A percentile compares a stretch with the other conserved stretches of the same genome.
Conservation (phyloP, 2,888 invertebrate species). For the Gastrophysa polygoni region DNA sequence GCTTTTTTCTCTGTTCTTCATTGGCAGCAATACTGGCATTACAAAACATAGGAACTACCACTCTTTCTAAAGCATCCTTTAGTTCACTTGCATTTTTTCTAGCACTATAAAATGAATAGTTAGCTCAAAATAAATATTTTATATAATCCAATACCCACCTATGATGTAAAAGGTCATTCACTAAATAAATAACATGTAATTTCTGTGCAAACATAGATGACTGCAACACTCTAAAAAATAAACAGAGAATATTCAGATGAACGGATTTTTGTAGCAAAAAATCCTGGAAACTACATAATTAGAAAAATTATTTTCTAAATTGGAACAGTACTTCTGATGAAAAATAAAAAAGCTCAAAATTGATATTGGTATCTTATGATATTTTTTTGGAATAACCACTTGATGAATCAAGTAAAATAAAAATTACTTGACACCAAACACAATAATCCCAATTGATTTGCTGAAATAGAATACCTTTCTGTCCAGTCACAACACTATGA, state of each 20-base stretch:
- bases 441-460: too few relatives aligned
- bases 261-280: too few relatives aligned
- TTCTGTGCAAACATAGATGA: constrained; percentile 83
- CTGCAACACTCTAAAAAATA: constrained; percentile 64
- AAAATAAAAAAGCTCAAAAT: too few relatives aligned
- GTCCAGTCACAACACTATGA: too few relatives aligned
- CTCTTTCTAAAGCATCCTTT: constrained; percentile 90
- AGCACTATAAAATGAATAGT: constrained; percentile 70
- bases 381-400: too few relatives aligned
- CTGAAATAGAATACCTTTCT: too few relatives aligned
- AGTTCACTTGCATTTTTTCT: constrained; percentile 94
- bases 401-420: too few relatives aligned
- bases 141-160: constrained; percentile 69
- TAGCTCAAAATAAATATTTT: constrained; percentile 28
- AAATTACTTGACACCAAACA: too few relatives aligned
- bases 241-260: constrained; percentile 16
- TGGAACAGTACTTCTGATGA: too few relatives aligned
- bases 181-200: constrained; percentile 96
- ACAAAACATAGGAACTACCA: constrained; percentile 98
- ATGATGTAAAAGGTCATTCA: constrained; percentile 98
- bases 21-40: constrained; percentile 85
- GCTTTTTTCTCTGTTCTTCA: constrained; percentile 87
- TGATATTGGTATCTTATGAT: too few relatives aligned
- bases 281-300: too few relatives aligned
- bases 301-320: too few relatives aligned